Evolutionary conservation across 2,113 vertebrate species (phyloP), one percentile per base, ranked within the genome.

Genomic region (Plestiodon gilberti): DNA sequence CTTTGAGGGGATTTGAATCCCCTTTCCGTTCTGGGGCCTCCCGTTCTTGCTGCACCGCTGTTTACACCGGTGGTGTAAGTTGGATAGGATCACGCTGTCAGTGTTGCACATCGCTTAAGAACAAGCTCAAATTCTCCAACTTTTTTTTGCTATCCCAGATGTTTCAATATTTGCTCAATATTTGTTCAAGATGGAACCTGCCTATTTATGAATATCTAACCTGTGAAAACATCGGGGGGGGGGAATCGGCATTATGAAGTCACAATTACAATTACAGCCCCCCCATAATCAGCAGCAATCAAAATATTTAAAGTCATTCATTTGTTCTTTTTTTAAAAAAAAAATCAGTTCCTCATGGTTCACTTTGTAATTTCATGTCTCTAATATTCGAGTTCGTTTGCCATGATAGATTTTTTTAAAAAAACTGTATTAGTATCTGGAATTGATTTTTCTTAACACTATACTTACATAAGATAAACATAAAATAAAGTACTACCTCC

Each of bases 401-500:
- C 23, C 59, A 83, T 9, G 23, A 87, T 83, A 15, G 80, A 91
- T 87, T 95, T 89, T 88, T 6, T 87, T 95, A 88, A 87, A 4
- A 65, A 95, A 95, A 92, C 3, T 62, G 61, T 93, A 88, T 93
- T 94, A 89, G 92, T 91, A 94, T 90, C 84, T 95, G 89, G 73
- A 95, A 96, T 96, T 94, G 94, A 96, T 96, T 96, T 94, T 94
- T 92, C 88, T 82, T 91, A 95, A 94, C 92, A 95, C 92, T 93
- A 93, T 92, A 94, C 95, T 97, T 97, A 96, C 90, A 96, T 96
- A 97, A 97, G 96, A 97, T 96, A 98, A 98, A 97, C 96, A 97
- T 96, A 94, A 95, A 95, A 95, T 95, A 96, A 97, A 97, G 91
- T 95, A 96, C 91, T 95, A 95, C 93, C 92, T 96, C 93, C 92